Percentiles rank a stretch among this genome's conserved stretches.
Evolutionary conservation across 2,797 vertebrate genomes (phyloP).

Genomic region (Sebastes iracundus): DNA sequence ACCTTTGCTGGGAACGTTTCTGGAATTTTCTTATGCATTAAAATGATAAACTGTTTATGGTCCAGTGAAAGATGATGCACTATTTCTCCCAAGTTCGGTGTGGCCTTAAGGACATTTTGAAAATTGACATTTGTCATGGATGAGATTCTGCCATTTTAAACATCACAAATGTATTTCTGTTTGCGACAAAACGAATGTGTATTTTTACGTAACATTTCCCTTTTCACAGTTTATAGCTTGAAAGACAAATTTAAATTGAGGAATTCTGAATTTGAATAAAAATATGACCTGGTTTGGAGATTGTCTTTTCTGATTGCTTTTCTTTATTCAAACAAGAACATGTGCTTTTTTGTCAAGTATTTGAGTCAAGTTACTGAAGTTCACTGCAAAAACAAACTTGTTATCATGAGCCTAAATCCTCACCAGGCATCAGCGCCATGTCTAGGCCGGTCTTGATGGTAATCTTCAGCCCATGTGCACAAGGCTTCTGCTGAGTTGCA

Average conservation of each 20-base stretch:
- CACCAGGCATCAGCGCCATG: background rate
- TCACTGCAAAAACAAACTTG: slow-evolving; percentile 5
- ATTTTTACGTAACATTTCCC: background rate
- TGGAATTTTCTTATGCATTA: background rate
- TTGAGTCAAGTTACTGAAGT: background rate
- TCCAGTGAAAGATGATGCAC: background rate
- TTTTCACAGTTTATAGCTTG: background rate
- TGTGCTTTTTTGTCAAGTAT: background rate
- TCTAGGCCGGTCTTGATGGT: slow-evolving; percentile 52
- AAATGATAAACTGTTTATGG: background rate
- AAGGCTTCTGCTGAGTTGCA: slow-evolving; percentile 81
- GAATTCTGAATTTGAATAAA: slow-evolving; percentile 35
- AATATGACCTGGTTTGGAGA: slow-evolving; percentile 18
- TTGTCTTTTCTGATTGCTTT: background rate
- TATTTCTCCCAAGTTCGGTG: background rate
- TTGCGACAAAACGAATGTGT: background rate
- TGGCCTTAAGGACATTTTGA: background rate
- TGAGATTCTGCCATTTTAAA: background rate
- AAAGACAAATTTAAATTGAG: background rate
- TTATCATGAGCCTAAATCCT: slow-evolving; percentile 46
- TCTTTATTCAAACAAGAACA: background rate
- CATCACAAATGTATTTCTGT: background rate
- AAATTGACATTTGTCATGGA: background rate
- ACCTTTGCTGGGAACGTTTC: background rate
- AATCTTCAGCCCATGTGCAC: slow-evolving; percentile 74